A percentile compares a stretch with the other conserved stretches of the same genome.
Evolutionary conservation across 1,140 invertebrate genomes (phyloP).

Genomic region (Temnothorax longispinosus): DNA sequence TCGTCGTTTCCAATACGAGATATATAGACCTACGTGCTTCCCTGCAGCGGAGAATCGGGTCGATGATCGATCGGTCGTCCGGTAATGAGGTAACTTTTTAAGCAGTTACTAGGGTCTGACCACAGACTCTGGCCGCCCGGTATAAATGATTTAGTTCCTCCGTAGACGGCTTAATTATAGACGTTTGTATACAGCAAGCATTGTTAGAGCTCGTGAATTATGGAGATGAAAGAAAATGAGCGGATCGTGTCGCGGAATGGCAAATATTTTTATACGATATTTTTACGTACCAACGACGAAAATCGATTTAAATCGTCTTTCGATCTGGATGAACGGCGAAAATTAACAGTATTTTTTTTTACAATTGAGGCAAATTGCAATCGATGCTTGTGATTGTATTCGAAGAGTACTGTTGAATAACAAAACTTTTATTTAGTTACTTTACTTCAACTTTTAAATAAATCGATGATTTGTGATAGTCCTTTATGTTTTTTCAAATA

Average conservation of each 20-base stretch:
- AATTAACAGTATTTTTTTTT: not conserved
- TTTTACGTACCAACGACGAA: not conserved
- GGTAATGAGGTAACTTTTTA: constrained; percentile 52
- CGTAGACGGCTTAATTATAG: constrained; percentile 31
- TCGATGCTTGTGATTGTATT: not conserved
- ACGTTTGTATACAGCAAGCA: not conserved
- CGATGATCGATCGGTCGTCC: constrained; percentile 48
- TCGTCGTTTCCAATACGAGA: constrained; percentile 23
- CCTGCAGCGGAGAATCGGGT: constrained; percentile 4
- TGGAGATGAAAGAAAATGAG: constrained; percentile 29
- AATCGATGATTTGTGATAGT: not conserved
- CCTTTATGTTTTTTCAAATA: not conserved
- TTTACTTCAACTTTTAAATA: not conserved
- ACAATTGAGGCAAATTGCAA: not conserved
- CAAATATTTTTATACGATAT: not conserved
- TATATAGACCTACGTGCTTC: not conserved
- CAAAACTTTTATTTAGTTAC: not conserved
- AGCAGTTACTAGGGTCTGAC: not conserved
- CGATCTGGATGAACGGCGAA: no score
- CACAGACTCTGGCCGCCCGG: not conserved
- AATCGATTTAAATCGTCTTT: not conserved
- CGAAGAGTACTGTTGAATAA: not conserved
- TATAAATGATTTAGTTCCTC: constrained; percentile 42
- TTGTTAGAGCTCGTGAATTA: constrained; percentile 38
- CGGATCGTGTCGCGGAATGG: not conserved